These are phyloP conservation scores for Imbricaverruca yamaguchii DNA, from an alignment of 2,888 invertebrate genomes.

Conservation along the genomic window DNA sequence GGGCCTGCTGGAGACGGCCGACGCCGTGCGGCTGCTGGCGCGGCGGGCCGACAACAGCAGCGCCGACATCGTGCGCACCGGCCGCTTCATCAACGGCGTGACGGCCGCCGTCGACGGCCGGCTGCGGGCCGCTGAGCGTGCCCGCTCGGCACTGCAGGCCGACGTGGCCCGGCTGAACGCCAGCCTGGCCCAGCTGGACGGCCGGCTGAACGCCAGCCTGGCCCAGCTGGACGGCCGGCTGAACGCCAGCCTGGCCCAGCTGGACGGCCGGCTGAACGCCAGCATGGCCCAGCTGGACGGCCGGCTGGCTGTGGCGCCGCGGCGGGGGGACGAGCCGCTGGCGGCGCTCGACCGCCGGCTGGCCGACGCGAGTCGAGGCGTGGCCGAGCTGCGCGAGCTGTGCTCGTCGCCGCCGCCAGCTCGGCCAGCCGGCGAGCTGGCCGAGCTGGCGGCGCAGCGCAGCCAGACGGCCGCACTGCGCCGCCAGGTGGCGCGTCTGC, in stretches of 20 bases:
- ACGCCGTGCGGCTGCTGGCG: background rate
- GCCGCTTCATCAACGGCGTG: background rate
- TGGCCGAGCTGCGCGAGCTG: too few species aligned
- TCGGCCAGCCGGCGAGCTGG: too few species aligned
- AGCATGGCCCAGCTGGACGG: background rate
- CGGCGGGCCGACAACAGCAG: too few species aligned
- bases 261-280: background rate
- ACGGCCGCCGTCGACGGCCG: background rate
- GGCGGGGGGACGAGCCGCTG: too few species aligned
- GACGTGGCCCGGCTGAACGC: background rate
- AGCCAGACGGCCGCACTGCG: too few species aligned
- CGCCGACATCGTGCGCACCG: too few species aligned
- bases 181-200: background rate
- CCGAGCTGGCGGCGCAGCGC: too few species aligned
- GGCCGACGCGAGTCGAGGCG: too few species aligned
- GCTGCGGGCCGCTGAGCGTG: background rate
- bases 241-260: background rate
- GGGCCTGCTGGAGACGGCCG: background rate
- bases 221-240: background rate
- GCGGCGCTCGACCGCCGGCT: too few species aligned
- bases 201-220: background rate
- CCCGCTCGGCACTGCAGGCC: too few species aligned
- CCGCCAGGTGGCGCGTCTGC: too few species aligned
- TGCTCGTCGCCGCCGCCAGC: too few species aligned
- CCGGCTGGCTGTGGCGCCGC: background rate